Evolutionary conservation across 2,113 vertebrate species (phyloP).

Genomic region (Gnathonemus echidnorhynchus): DNA sequence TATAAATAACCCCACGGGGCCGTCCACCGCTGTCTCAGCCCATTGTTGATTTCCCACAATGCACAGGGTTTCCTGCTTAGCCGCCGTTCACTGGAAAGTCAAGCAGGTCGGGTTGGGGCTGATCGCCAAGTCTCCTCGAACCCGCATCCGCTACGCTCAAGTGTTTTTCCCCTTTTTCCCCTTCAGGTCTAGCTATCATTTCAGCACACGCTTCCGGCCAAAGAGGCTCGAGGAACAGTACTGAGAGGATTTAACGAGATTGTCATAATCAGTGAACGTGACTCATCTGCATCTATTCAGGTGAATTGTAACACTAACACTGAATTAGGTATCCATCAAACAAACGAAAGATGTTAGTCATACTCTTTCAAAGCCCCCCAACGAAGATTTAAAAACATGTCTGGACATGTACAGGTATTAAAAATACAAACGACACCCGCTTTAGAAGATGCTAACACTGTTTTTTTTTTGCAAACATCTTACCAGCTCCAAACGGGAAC

Average conservation of each 20-base stretch:
- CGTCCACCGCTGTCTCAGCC: background rate
- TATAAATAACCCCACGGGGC: background rate
- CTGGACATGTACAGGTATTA: background rate
- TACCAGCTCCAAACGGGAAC: slow-evolving; percentile 64
- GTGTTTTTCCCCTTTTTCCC: background rate
- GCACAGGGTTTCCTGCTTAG: background rate
- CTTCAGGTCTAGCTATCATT: background rate
- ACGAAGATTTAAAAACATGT: background rate
- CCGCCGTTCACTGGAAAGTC: background rate
- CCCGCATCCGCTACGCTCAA: background rate
- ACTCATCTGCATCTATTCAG: background rate
- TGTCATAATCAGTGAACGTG: background rate
- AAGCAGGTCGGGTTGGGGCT: background rate
- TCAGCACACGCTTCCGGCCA: background rate
- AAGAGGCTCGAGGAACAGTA: background rate
- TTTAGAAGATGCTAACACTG: background rate
- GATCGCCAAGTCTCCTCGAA: background rate
- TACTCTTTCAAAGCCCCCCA: background rate
- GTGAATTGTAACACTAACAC: background rate
- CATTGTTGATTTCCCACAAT: background rate
- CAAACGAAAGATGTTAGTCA: background rate
- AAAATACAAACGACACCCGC: background rate
- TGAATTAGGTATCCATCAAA: background rate
- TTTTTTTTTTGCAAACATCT: slow-evolving; percentile 39
- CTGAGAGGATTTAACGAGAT: background rate